These are phyloP conservation scores for Tokudaia muenninki DNA, from an alignment of 2,797 vertebrate species.

Conservation along the genomic window DNA sequence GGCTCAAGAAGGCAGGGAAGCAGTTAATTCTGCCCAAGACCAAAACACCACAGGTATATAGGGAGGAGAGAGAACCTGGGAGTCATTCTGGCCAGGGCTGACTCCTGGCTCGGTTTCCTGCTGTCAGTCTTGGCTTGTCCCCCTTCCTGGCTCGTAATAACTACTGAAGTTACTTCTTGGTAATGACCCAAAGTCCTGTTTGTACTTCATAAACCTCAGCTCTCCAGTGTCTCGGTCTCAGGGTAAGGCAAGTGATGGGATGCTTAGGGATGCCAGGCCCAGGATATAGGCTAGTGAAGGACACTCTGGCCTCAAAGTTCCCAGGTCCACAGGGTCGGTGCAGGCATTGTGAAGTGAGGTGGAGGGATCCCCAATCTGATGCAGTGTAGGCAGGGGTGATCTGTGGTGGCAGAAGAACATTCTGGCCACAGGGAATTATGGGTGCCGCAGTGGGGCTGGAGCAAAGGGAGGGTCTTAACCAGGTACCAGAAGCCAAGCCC, in stretches of 20 bases:
- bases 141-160: too few relatives aligned
- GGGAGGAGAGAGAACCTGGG: neutral
- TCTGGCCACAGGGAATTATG: neutral
- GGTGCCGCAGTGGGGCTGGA: neutral
- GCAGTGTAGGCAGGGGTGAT: neutral
- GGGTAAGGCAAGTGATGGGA: neutral
- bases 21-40: too few relatives aligned
- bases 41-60: neutral
- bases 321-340: neutral
- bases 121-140: rapidly evolving
- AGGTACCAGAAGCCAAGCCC: neutral
- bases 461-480: rapidly evolving
- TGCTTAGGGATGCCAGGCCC: neutral
- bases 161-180: neutral
- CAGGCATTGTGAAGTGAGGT: neutral
- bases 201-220: neutral
- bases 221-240: rapidly evolving
- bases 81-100: neutral
- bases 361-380: neutral
- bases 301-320: rapidly evolving
- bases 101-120: neutral
- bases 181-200: neutral
- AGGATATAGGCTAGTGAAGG: rapidly evolving
- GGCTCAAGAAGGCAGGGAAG: too few relatives aligned
- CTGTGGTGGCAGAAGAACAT: neutral